phyloP scores from a whole-genome alignment of 1,140 invertebrate species.

The Telenomus remus region DNA sequence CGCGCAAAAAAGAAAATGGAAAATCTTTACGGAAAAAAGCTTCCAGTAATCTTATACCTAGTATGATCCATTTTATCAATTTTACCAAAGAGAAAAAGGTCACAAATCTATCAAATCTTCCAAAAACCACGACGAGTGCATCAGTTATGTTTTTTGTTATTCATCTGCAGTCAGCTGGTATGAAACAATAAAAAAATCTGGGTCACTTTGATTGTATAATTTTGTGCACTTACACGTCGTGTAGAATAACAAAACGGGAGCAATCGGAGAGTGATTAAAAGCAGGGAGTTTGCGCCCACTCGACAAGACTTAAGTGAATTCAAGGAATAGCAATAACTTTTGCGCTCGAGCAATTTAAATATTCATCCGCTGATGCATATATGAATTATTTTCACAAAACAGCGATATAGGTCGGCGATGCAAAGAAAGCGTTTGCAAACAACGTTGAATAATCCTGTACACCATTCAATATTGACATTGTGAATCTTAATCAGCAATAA shows the following conservation, averaged over 20 bases:
- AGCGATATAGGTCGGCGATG: neutral
- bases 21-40: constrained; percentile 46
- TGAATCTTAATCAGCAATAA: constrained; percentile 16
- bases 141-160: too few species aligned
- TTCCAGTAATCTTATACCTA: neutral
- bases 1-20: constrained; percentile 52
- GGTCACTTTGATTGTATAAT: too few species aligned
- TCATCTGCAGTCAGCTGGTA: too few species aligned
- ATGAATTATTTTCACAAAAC: neutral
- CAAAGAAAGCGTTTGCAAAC: neutral
- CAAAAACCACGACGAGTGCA: too few species aligned
- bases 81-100: too few species aligned
- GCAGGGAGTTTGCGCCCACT: too few species aligned
- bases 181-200: too few species aligned
- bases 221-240: too few species aligned
- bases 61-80: too few species aligned
- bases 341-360: constrained; percentile 20
- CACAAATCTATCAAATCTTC: too few species aligned
- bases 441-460: neutral
- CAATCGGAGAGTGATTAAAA: too few species aligned
- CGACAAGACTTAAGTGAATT: constrained; percentile 20
- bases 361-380: constrained; percentile 13
- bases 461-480: constrained; percentile 5
- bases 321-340: constrained; percentile 9
- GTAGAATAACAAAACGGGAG: too few species aligned